A percentile compares a stretch with the other conserved stretches of the same genome.
Evolutionary conservation across 2,797 vertebrate genomes (phyloP).

Genomic region (Lophotriccus pileatus): DNA sequence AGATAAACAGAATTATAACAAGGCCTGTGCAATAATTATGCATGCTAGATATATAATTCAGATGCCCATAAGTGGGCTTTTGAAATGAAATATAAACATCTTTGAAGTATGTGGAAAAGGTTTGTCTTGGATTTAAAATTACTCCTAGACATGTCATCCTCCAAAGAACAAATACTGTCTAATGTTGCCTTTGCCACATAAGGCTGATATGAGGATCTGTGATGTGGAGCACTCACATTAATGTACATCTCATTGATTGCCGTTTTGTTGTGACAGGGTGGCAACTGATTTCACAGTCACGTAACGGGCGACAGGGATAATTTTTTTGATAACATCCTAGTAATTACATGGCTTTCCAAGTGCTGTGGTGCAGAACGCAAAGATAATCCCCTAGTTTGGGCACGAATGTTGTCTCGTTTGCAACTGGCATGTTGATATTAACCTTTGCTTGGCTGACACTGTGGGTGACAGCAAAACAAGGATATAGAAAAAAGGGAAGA

Average conservation of each 20-base stretch:
- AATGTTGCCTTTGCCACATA: conserved; percentile 30
- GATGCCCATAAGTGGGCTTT: conserved; percentile 2
- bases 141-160: conserved; percentile 27
- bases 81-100: conserved; percentile 52
- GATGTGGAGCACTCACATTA: background rate
- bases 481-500: background rate
- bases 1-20: background rate
- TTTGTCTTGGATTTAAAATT: conserved; percentile 43
- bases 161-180: conserved; percentile 17
- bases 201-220: conserved; percentile 1
- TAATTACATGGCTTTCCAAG: conserved; percentile 64
- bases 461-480: conserved; percentile 23
- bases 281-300: conserved; percentile 9
- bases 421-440: conserved; percentile 56
- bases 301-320: conserved; percentile 27
- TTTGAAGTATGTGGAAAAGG: conserved; percentile 44
- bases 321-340: conserved; percentile 46
- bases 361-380: conserved; percentile 52
- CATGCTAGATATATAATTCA: background rate
- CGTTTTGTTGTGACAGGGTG: background rate
- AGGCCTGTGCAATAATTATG: conserved; percentile 20
- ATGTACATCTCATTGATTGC: conserved; percentile 30
- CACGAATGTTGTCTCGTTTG: conserved; percentile 55
- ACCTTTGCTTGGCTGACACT: conserved; percentile 51
- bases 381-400: conserved; percentile 26